Percentiles rank a stretch among this genome's conserved stretches.
These are phyloP conservation scores for Ricordea florida DNA, from an alignment of 92 coral and sea anemone genomes.

Conservation along the genomic window DNA sequence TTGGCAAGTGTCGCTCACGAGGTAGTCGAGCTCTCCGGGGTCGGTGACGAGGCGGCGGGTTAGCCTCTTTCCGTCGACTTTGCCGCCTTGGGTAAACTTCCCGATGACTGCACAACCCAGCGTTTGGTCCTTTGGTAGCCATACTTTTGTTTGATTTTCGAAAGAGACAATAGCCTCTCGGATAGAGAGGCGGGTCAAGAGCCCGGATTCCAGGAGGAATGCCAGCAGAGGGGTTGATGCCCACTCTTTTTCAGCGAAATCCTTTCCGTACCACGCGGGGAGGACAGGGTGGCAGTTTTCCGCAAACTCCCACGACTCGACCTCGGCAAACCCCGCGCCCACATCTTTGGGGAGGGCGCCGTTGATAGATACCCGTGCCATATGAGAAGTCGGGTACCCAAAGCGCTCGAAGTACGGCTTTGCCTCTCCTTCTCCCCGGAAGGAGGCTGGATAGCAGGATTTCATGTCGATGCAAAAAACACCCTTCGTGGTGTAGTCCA, in stretches of 20 bases:
- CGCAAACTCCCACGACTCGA: background rate
- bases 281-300: background rate
- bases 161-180: background rate
- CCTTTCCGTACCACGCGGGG: constrained; percentile 1
- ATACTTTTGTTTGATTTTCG: constrained; percentile 15
- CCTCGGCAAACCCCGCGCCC: background rate
- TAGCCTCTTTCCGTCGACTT: background rate
- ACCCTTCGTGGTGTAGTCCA: background rate
- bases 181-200: background rate
- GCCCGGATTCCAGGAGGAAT: background rate
- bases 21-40: background rate
- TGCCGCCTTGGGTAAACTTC: background rate
- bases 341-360: background rate
- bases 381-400: background rate
- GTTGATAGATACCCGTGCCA: background rate
- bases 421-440: background rate
- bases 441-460: background rate
- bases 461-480: background rate
- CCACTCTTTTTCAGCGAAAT: background rate
- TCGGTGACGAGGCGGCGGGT: background rate
- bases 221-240: background rate
- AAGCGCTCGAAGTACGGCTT: background rate
- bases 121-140: background rate
- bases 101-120: background rate
- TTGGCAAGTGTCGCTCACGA: background rate